Conservation (phyloP, 2,797 vertebrate species). For the Anabacerthia variegaticeps region DNA sequence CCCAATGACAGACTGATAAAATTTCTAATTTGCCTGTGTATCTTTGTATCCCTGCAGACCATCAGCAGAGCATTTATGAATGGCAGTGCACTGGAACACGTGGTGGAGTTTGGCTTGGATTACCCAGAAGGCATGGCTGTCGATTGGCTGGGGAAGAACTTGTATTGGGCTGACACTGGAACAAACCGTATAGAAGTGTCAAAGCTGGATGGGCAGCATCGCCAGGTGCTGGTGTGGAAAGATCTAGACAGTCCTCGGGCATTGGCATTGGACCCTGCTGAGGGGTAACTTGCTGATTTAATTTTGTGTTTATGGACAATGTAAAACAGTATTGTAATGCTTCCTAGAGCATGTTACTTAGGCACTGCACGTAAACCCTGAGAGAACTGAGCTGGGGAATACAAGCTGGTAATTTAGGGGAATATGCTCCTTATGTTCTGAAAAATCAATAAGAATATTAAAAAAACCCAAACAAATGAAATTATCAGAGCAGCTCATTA, state of each 20-base stretch:
- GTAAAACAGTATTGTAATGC: background rate
- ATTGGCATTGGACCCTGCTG: constrained; percentile 90
- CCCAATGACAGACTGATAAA: constrained; percentile 10
- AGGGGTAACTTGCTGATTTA: constrained; percentile 82
- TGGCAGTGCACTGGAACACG: constrained; percentile 92
- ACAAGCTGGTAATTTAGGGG: constrained; percentile 20
- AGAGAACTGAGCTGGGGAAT: constrained; percentile 32
- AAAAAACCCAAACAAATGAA: background rate
- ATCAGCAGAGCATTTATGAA: constrained; percentile 99
- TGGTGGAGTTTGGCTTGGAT: constrained; percentile 95
- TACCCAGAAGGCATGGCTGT: constrained; percentile 98
- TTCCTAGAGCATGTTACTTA: background rate
- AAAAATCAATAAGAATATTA: constrained; percentile 39
- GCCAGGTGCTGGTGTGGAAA: constrained; percentile 97
- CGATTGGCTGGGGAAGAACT: constrained; percentile 97
- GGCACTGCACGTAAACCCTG: background rate
- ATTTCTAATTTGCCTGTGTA: constrained; percentile 31
- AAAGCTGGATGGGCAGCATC: constrained; percentile 93
- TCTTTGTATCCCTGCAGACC: constrained; percentile 80
- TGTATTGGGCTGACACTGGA: constrained; percentile 97
- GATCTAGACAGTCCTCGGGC: constrained; percentile 95
- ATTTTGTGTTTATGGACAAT: background rate
- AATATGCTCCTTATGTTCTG: constrained; percentile 11
- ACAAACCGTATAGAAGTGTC: constrained; percentile 97
- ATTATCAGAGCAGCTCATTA: constrained; percentile 49